A percentile compares a stretch with the other conserved stretches of the same genome.
Conservation (phyloP, 2,113 vertebrate species). For the Ceyx melanurus region DNA sequence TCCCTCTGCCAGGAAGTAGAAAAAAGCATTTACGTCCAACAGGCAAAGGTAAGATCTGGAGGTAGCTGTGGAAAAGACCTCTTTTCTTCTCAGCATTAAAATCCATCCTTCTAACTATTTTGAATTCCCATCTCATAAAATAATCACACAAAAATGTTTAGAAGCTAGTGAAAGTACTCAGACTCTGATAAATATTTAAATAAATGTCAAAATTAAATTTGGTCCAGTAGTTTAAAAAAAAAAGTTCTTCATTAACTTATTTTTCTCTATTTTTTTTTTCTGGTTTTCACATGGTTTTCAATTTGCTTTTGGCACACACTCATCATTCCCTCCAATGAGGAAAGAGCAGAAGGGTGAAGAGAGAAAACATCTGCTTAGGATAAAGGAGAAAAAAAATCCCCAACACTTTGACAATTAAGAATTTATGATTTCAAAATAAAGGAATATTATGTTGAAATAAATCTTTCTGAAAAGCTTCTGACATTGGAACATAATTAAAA, state of each 20-base stretch:
- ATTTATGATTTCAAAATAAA: constrained; percentile 19
- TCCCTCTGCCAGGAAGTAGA: not conserved
- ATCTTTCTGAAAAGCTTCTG: constrained; percentile 15
- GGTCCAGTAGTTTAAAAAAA: not conserved
- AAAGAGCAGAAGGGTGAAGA: not conserved
- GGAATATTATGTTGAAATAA: not conserved
- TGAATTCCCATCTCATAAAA: not conserved
- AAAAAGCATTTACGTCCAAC: not conserved
- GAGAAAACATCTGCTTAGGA: constrained; percentile 49
- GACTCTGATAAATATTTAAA: not conserved
- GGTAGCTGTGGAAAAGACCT: not conserved
- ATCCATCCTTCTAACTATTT: not conserved
- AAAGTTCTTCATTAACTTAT: constrained; percentile 26
- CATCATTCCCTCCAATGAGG: constrained; percentile 25
- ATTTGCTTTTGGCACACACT: constrained; percentile 26
- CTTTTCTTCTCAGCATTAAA: not conserved
- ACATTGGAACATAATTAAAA: not conserved
- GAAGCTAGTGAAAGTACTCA: not conserved
- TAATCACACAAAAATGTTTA: not conserved
- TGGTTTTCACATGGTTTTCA: constrained; percentile 27
- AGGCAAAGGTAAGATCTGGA: not conserved
- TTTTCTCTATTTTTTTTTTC: constrained; percentile 22
- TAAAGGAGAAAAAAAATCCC: not conserved
- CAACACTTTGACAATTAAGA: not conserved
- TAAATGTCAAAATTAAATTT: constrained; percentile 2